Evolutionary conservation across 1,140 invertebrate species (phyloP), one percentile per base, ranked within the genome.

Genomic region (Scaptomyza hsui): DNA sequence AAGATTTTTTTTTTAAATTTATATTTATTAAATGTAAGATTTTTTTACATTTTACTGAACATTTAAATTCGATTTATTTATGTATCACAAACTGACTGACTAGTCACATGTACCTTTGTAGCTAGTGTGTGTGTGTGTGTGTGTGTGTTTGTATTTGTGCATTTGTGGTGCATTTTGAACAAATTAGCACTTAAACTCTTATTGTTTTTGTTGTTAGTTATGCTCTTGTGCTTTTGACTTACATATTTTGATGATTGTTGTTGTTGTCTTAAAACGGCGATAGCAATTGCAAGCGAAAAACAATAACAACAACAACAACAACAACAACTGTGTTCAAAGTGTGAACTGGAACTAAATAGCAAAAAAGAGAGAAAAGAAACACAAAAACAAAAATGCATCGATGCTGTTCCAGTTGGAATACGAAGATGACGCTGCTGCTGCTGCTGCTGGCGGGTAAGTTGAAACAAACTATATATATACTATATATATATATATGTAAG

Each of bases 381-480:
- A 35, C 15, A 57, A 56, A 37, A 9, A n/a, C n/a, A 44, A 67
- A 64, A 86, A 86, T 81, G 77, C 65, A 75, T 65, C 53, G 39
- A 47, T 52, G 44, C 15, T 86, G 64, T 15, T 53, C 53, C 32
- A 65, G 48, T 37, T 81, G 73, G 73, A 55, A 51, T 37, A 64
- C 63, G 65, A 45, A 53, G 47, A 60, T 56, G 39, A 47, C 72
- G 57, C 21, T 86, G 49, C 26, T 74, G 19, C 6, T 86, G 19
- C 21, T 86, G 49, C 26, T 74, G 19, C 12, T 86, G 19, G 64
- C 73, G 59, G 81, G 81, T 86, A 37, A 86, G 82, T 82, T 47
- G 16, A 55, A 52, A 52, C 24, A 29, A 1, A 9, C 2, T 21
- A 21, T 21, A 4, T 21, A 21, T 1, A 21, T 21, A 21, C 2